Evolutionary conservation across 2,113 vertebrate genomes (phyloP).

Genomic region (Brachypodius melanocephalos): DNA sequence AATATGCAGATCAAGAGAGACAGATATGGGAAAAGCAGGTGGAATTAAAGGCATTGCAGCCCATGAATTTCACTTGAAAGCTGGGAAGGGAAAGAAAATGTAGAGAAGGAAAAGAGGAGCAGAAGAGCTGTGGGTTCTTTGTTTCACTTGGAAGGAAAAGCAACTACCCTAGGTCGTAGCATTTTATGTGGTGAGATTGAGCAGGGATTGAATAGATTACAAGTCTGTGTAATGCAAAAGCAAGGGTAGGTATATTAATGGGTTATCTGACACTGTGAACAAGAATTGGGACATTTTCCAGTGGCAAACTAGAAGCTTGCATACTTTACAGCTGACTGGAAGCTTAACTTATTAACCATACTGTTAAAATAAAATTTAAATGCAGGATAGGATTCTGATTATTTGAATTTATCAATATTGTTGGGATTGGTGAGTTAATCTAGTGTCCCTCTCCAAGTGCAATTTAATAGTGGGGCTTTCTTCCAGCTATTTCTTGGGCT

Average conservation of each 20-base stretch:
- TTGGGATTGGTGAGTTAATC: background rate
- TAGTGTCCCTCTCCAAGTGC: background rate
- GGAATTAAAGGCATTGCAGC: background rate
- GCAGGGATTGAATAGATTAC: background rate
- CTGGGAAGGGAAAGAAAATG: background rate
- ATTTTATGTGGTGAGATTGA: background rate
- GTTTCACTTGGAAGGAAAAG: background rate
- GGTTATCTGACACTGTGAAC: background rate
- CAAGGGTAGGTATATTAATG: background rate
- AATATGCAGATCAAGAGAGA: background rate
- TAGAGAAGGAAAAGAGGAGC: background rate
- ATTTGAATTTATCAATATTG: background rate
- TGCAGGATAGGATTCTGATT: background rate
- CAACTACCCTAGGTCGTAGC: background rate
- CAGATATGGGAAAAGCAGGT: background rate
- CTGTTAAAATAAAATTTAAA: background rate
- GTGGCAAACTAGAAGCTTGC: background rate
- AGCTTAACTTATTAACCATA: background rate
- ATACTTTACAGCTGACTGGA: background rate
- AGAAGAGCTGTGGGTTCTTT: background rate
- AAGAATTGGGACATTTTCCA: background rate
- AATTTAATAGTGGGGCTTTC: background rate
- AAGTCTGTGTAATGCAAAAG: background rate
- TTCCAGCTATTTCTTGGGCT: background rate
- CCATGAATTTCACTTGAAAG: background rate